phyloP scores from a whole-genome alignment of 2,888 invertebrate genomes.

The Cantharis flavilabris region DNA sequence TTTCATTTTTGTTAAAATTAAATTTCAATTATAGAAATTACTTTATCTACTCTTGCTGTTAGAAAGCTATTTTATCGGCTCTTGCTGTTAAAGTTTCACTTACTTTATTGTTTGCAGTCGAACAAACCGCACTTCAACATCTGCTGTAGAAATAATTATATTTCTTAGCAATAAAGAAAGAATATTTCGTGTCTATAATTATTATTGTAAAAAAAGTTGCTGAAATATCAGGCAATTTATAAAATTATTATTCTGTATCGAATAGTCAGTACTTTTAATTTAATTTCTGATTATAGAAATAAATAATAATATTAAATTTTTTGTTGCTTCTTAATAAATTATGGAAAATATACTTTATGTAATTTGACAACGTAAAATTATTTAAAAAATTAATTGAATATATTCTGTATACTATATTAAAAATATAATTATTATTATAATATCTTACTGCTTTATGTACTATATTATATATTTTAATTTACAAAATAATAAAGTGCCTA shows the following conservation, averaged over 20 bases:
- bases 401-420: background rate
- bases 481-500: background rate
- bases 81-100: no score
- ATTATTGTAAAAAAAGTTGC: background rate
- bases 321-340: background rate
- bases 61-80: no score
- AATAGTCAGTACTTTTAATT: background rate
- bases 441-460: background rate
- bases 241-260: background rate
- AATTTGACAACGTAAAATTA: background rate
- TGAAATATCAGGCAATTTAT: background rate
- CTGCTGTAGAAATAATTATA: background rate
- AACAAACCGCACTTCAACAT: no score
- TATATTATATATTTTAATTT: background rate
- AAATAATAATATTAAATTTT: background rate
- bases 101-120: no score
- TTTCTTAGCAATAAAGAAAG: background rate
- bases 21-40: no score
- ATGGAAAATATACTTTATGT: background rate
- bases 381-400: background rate
- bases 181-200: background rate
- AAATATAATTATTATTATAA: background rate
- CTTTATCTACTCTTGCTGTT: no score
- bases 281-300: no score
- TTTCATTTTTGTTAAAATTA: no score